A percentile compares a stretch with the other conserved stretches of the same genome.
Evolutionary conservation across 1,140 invertebrate species (phyloP).

Genomic region (Penaeus vannamei): DNA sequence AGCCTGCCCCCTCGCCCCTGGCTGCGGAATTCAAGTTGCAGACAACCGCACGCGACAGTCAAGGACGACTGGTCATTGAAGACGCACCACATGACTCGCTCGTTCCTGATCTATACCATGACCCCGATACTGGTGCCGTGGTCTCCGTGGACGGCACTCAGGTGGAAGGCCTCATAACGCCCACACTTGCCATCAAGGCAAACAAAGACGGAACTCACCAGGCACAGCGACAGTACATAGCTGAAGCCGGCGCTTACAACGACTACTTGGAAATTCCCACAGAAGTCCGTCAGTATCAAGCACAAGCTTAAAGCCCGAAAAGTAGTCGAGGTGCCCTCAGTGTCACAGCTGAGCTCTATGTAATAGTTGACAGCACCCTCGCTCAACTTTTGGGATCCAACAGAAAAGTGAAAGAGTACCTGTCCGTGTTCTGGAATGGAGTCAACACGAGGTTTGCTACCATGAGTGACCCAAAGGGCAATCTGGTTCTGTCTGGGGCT

Average conservation of each 20-base stretch:
- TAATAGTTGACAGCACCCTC: constrained; percentile 67
- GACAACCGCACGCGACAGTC: neutral
- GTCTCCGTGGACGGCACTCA: neutral
- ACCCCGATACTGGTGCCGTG: constrained; percentile 6
- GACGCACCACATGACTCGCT: neutral
- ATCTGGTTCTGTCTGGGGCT: constrained; percentile 62
- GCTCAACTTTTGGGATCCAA: constrained; percentile 49
- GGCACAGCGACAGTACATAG: constrained; percentile 2
- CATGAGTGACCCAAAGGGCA: constrained; percentile 61
- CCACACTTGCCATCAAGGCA: constrained; percentile 19
- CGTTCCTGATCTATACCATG: constrained; percentile 6
- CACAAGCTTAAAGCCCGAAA: neutral
- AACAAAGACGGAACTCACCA: constrained; percentile 37
- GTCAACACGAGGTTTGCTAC: constrained; percentile 67
- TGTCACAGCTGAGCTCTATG: constrained; percentile 62
- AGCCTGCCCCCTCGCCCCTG: constrained; percentile 23
- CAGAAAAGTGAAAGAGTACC: constrained; percentile 60
- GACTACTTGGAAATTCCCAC: constrained; percentile 48
- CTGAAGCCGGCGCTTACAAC: neutral
- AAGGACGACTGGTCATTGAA: constrained; percentile 34
- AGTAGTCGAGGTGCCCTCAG: neutral
- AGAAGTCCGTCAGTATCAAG: neutral
- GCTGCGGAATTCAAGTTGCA: constrained; percentile 34
- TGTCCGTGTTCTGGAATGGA: constrained; percentile 66
- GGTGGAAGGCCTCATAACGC: constrained; percentile 43